Evolutionary conservation across 2,888 invertebrate species (phyloP).

Genomic region (Acleris cristana): DNA sequence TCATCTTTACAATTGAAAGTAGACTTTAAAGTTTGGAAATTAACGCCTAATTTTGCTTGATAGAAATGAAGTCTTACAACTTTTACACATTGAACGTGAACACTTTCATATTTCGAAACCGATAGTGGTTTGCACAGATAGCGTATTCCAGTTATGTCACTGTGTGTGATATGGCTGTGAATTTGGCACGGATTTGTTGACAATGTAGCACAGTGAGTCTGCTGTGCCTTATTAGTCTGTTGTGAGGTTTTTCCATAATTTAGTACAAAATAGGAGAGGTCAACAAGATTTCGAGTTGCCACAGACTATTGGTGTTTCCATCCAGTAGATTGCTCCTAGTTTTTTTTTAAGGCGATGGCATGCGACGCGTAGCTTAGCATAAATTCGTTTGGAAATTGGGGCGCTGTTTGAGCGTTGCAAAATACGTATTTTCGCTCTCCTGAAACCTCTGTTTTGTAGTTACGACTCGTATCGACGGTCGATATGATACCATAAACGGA

Average conservation of each 20-base stretch:
- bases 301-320: not conserved
- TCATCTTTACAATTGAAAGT: not conserved
- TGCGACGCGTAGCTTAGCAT: no score
- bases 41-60: conserved; percentile 20
- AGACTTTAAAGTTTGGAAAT: not conserved
- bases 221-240: conserved; percentile 7
- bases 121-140: conserved; percentile 35
- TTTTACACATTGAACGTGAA: conserved; percentile 18
- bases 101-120: conserved; percentile 59
- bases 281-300: conserved; percentile 13
- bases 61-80: conserved; percentile 3
- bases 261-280: conserved; percentile 23
- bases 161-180: conserved; percentile 4
- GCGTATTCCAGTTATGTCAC: conserved; percentile 29
- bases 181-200: not conserved
- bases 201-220: conserved; percentile 3
- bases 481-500: no score
- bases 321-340: no score
- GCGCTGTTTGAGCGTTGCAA: no score
- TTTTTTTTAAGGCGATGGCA: no score
- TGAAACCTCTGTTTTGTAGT: no score
- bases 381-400: no score
- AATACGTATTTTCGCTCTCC: no score
- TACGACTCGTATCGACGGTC: no score
- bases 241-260: conserved; percentile 27